A percentile compares a stretch with the other conserved stretches of the same genome.
These are phyloP conservation scores for Ypsolopha scabrella DNA, from an alignment of 2,888 invertebrate species.

Conservation along the genomic window DNA sequence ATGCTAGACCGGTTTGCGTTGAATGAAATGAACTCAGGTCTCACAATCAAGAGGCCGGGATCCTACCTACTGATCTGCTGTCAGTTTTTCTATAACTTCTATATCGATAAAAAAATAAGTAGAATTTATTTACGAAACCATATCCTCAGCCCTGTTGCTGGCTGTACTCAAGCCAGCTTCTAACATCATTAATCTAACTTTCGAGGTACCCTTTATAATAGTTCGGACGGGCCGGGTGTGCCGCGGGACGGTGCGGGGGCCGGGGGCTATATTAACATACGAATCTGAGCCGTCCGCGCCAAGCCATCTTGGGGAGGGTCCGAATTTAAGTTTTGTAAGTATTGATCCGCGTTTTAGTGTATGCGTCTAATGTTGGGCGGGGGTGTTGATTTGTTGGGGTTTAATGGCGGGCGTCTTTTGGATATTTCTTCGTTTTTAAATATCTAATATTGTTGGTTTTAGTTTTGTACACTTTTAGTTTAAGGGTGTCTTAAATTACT, in stretches of 20 bases:
- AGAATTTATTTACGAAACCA: too few relatives aligned
- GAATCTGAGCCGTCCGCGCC: conserved; percentile 55
- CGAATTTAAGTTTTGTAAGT: conserved; percentile 65
- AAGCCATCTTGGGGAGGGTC: conserved; percentile 55
- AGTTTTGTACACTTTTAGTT: neutral
- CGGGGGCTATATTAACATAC: conserved; percentile 60
- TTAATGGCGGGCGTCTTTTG: neutral
- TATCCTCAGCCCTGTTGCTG: neutral
- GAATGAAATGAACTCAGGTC: too few relatives aligned
- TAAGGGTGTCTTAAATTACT: neutral
- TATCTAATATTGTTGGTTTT: neutral
- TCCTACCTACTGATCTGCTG: too few relatives aligned
- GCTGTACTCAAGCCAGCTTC: conserved; percentile 59
- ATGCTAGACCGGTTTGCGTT: too few relatives aligned
- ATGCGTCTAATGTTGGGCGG: conserved; percentile 1
- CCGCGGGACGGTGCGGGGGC: conserved; percentile 19
- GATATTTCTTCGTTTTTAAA: neutral
- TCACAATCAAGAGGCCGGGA: too few relatives aligned
- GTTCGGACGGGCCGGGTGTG: conserved; percentile 60
- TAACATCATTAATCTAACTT: conserved; percentile 73
- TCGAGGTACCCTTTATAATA: conserved; percentile 71
- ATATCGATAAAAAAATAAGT: too few relatives aligned
- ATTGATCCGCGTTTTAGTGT: conserved; percentile 55
- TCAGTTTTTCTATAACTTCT: too few relatives aligned
- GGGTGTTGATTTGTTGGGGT: conserved; percentile 7